Percentiles rank a stretch among this genome's conserved stretches.
Conservation (phyloP, 2,888 invertebrate genomes). For the Carterocephalus palaemon region DNA sequence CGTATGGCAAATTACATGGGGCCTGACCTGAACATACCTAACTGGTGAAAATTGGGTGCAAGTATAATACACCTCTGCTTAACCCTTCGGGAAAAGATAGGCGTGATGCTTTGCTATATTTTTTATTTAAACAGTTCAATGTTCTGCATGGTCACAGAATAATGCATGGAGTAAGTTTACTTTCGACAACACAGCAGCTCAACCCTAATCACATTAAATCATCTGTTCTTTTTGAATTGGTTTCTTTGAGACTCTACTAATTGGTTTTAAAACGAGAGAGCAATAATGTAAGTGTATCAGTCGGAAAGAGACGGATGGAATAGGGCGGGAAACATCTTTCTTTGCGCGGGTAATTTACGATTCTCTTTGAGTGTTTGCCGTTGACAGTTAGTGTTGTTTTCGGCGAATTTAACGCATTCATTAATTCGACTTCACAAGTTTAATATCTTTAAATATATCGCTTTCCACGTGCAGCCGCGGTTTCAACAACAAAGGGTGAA, state of each 20-base stretch:
- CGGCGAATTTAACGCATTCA: slow-evolving; percentile 63
- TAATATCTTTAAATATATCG: slow-evolving; percentile 54
- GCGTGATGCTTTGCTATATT: slow-evolving; percentile 18
- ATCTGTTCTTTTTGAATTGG: slow-evolving; percentile 35
- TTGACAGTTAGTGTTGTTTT: slow-evolving; percentile 59
- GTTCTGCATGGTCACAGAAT: not conserved
- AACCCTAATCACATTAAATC: slow-evolving; percentile 33
- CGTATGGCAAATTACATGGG: not conserved
- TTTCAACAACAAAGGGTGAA: slow-evolving; percentile 59
- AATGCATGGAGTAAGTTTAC: not conserved
- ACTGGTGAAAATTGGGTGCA: too few relatives aligned
- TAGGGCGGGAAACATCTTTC: slow-evolving; percentile 71
- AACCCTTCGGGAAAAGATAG: too few relatives aligned
- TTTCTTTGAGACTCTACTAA: slow-evolving; percentile 39
- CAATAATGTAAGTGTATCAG: slow-evolving; percentile 16
- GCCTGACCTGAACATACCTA: too few relatives aligned
- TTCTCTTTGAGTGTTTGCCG: slow-evolving; percentile 41
- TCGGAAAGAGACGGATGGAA: slow-evolving; percentile 40
- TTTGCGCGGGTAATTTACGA: slow-evolving; percentile 48
- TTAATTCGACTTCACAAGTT: slow-evolving; percentile 57
- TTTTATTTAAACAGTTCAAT: slow-evolving; percentile 9
- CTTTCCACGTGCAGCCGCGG: slow-evolving; percentile 40
- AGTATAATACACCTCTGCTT: not conserved
- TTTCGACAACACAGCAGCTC: slow-evolving; percentile 20
- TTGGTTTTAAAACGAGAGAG: slow-evolving; percentile 36